Conservation (phyloP, 2,113 vertebrate species). For the Phyllopteryx taeniolatus region DNA sequence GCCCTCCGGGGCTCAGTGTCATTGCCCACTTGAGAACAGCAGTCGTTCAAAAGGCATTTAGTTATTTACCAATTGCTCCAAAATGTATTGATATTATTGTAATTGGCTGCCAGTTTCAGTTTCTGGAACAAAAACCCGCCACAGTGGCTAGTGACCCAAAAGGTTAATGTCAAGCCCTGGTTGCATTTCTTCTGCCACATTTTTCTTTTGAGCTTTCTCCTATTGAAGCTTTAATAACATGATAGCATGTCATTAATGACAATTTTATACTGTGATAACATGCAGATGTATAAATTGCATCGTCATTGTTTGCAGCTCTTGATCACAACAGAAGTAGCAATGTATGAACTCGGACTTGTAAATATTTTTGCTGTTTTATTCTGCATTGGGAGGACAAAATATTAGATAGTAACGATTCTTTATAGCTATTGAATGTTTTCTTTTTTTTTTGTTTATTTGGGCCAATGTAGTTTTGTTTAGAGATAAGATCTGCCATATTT, state of each 20-base stretch:
- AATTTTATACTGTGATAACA: conserved; percentile 46
- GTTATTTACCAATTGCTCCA: no score
- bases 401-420: conserved; percentile 25
- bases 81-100: no score
- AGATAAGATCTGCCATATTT: conserved; percentile 16
- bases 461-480: conserved; percentile 48
- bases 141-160: no score
- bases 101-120: no score
- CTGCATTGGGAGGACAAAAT: conserved; percentile 12
- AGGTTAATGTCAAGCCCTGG: not conserved
- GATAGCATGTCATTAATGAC: conserved; percentile 3
- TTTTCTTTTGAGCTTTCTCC: not conserved
- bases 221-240: conserved; percentile 23
- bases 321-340: conserved; percentile 36
- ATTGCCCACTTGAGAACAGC: no score
- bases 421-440: conserved; percentile 54
- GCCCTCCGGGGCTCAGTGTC: no score
- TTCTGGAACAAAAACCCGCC: no score
- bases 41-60: no score
- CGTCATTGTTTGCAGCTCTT: conserved; percentile 41
- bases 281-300: conserved; percentile 22
- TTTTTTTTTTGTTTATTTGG: conserved; percentile 26
- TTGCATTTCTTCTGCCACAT: not conserved
- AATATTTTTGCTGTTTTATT: conserved; percentile 38
- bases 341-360: conserved; percentile 46